Evolutionary conservation across 2,797 vertebrate genomes (phyloP).

Genomic region (Allobates femoralis): DNA sequence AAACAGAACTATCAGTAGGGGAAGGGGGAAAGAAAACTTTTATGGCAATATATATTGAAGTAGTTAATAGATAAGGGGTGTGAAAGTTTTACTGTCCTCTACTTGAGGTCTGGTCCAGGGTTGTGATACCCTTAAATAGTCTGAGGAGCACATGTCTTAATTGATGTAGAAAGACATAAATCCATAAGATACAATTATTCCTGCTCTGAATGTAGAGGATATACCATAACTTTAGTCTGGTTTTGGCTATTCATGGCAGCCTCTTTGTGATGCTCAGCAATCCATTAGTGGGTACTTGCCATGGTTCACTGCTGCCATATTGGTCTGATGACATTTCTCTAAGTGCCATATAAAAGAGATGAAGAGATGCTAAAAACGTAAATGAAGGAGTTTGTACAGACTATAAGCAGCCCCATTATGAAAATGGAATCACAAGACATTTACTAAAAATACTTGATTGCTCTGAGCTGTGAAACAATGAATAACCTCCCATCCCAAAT

Average conservation of each 20-base stretch:
- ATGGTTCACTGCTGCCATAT: not conserved
- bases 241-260: not conserved
- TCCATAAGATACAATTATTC: too few relatives aligned
- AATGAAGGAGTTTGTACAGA: conserved; percentile 19
- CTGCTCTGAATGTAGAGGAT: too few relatives aligned
- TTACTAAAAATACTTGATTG: conserved; percentile 59
- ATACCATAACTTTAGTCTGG: not conserved
- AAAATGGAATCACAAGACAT: conserved; percentile 49
- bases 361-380: conserved; percentile 18
- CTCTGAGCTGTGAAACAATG: conserved; percentile 16
- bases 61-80: too few relatives aligned
- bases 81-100: too few relatives aligned
- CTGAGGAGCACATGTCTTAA: too few relatives aligned
- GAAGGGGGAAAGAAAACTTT: too few relatives aligned
- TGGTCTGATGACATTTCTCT: not conserved
- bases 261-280: too few relatives aligned
- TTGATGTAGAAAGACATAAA: too few relatives aligned
- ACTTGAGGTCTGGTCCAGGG: too few relatives aligned
- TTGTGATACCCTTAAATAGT: too few relatives aligned
- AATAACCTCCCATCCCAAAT: conserved; percentile 5
- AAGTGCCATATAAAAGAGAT: not conserved
- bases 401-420: conserved; percentile 55
- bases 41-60: too few relatives aligned
- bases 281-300: not conserved
- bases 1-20: too few relatives aligned